Conservation (phyloP, 2,113 vertebrate genomes). For the Indicator indicator region DNA sequence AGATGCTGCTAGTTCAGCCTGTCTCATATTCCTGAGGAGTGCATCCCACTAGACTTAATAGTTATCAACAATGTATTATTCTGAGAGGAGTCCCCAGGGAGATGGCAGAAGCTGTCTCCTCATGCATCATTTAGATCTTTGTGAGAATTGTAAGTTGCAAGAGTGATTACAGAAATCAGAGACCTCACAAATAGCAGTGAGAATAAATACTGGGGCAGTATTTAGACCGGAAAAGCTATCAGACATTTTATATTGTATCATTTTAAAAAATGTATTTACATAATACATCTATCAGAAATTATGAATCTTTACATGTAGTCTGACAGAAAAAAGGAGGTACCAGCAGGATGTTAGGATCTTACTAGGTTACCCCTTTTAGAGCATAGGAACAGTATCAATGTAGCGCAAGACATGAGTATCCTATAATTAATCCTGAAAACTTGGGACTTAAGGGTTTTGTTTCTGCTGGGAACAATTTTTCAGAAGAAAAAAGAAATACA, state of each 20-base stretch:
- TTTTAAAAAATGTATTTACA: neutral
- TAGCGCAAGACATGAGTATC: neutral
- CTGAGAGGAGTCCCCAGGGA: neutral
- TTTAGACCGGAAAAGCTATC: constrained; percentile 24
- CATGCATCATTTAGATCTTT: neutral
- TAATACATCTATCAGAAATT: neutral
- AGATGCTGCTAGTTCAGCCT: neutral
- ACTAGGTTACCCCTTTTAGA: neutral
- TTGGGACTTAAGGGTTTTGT: neutral
- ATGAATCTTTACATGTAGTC: neutral
- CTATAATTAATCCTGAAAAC: neutral
- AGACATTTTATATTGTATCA: constrained; percentile 16
- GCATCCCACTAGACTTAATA: neutral
- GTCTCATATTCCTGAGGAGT: neutral
- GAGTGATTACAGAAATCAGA: neutral
- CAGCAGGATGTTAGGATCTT: neutral
- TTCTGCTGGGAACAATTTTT: neutral
- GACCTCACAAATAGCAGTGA: constrained; percentile 1
- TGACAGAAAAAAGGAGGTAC: neutral
- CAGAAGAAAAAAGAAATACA: neutral
- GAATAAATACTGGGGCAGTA: constrained; percentile 9
- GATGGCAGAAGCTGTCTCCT: neutral
- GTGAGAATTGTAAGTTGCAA: neutral
- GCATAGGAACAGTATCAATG: neutral
- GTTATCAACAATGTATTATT: neutral